Base-by-base conservation (phyloP, 2,888 invertebrate species). In the Amblyteles armatorius region DNA sequence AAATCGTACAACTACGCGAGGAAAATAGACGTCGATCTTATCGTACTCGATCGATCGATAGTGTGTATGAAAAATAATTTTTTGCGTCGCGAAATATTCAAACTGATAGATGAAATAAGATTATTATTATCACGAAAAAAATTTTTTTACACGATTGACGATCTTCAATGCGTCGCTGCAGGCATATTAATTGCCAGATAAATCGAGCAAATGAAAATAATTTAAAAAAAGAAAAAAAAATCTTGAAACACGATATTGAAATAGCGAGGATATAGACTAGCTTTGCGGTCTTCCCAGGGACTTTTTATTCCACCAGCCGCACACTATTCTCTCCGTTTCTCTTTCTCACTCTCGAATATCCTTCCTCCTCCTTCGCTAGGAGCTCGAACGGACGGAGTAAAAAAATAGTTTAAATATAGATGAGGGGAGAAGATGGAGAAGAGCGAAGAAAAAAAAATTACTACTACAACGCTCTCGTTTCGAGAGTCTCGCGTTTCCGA, bases 401-500 rank as follows among this genome's bases (percentile, higher is more conserved):
- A 86, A 52, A 86, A 84, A 84, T 79, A 82, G 83, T 83, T 85
- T 82, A 85, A 82, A 86, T 82, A 85, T 86, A 85, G 73, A 79
- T 29, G 79, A 82, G 82, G 79, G 55, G 50, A 72, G 68, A 63
- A 40, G 13, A 60, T 26, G 55, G 55, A 72, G 68, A 63, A 40
- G 13, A 69, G 50, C 36, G 50, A 73, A 67, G 57, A 69, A 36
- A 52, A 72, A 73, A 80, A 65, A 67, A 60, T 55, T 50, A 74
- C 50, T 60, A 19, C 11, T 52, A 16, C 86, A 79, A 68, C 79
- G 80, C 77, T 44, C 63, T 72, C 57, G 65, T 73, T 74, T 82
- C 72, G 68, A 86, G 71, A 78, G 83, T 87, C 87, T 88, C 86
- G 86, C 87, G 84, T 91, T 89, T 89, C 90, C 90, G 79, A 89